Base-by-base conservation (phyloP, 1,140 invertebrate genomes). In the Phthorimaea operculella region DNA sequence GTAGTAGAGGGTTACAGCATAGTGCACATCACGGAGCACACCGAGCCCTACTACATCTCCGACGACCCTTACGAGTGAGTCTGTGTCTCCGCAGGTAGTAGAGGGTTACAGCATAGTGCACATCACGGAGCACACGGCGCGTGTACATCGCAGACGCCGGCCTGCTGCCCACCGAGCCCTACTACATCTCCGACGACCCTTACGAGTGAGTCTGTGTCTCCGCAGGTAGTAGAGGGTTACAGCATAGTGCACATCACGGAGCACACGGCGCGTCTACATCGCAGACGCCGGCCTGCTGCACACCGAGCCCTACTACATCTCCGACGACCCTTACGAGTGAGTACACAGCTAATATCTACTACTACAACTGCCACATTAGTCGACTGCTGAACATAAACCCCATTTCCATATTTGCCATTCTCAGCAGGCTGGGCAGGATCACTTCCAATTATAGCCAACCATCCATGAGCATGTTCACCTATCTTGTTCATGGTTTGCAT, bases 161-260 rank as follows among this genome's bases (percentile, higher is more conserved):
- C 10, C 60, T 88, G 48, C 70, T 93, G 12, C 86, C 88, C 14
- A 89, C 87, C 3, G 72, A 87, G 55, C 87, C 90, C 0, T 93
- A 89, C 63, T 88, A 87, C 57, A 87, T 93, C 34, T 89, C 90
- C 1, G 91, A 93, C 65, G 88, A 92, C 60, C 88, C 89, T 54
- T 92, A 92, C 67, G 89, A 90, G 92, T 92, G 86, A 87, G 86
- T 76, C 53, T 57, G n/a, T n/a, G n/a, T n/a, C n/a, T n/a, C n/a
- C n/a, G n/a, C 59, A 93, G 90, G 91, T 94, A 0, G 76, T 93
- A 4, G 88, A 91, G 62, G 96, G 96, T n/a, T 90, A 94, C 82
- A 91, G 93, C 59, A 84, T 96, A 0, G 90, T 98, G 0, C 93
- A 95, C 69, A 91, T 92, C 63, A 92, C 98, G 57, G 95, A 97